Percentiles rank a stretch among this genome's conserved stretches.
Evolutionary conservation across 2,113 vertebrate species (phyloP).

Genomic region (Columba janthina): DNA sequence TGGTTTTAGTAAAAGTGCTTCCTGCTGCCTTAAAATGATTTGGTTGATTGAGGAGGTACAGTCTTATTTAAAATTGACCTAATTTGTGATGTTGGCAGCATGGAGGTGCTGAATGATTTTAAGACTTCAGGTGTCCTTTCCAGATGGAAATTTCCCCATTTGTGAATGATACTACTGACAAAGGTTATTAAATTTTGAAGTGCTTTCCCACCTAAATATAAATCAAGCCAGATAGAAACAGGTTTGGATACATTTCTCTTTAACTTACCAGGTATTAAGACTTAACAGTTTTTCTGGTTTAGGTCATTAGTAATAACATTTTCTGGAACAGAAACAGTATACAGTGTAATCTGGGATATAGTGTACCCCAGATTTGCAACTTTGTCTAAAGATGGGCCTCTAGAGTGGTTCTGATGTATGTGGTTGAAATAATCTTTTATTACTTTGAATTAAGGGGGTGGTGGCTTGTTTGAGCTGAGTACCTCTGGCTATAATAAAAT

Average conservation of each 20-base stretch:
- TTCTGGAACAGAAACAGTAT: not conserved
- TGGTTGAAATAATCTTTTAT: not conserved
- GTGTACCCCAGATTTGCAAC: not conserved
- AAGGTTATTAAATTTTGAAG: not conserved
- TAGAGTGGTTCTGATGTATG: not conserved
- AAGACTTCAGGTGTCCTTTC: not conserved
- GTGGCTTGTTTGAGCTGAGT: not conserved
- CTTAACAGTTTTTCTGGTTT: not conserved
- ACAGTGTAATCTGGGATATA: not conserved
- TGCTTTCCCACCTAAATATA: not conserved
- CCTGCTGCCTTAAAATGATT: not conserved
- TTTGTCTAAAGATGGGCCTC: not conserved
- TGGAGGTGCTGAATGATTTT: not conserved
- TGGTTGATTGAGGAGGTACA: not conserved
- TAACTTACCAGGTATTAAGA: not conserved
- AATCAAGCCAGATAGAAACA: not conserved
- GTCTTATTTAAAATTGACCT: not conserved
- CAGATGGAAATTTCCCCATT: not conserved
- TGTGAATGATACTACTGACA: not conserved
- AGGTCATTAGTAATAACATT: not conserved
- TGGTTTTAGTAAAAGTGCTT: not conserved
- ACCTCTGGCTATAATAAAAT: not conserved
- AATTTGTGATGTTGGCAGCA: not conserved
- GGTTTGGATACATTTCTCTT: not conserved
- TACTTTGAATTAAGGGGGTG: accelerated